phyloP scores from a whole-genome alignment of 2,113 vertebrate genomes.

The Callipepla squamata region DNA sequence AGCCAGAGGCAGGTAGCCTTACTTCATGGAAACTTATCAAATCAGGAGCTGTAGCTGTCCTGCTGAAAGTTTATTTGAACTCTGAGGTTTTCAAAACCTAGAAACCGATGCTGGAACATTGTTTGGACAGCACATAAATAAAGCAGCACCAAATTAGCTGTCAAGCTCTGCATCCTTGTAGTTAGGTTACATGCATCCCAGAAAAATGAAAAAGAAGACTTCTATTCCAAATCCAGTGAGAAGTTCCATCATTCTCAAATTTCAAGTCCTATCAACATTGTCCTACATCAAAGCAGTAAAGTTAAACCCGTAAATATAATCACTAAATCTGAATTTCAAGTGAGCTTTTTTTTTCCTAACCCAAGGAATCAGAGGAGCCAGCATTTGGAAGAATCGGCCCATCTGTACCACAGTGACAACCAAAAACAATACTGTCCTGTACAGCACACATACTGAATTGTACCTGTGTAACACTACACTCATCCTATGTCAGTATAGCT shows the following conservation, averaged over 20 bases:
- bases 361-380: background rate
- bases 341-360: background rate
- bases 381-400: background rate
- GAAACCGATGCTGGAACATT: constrained; percentile 40
- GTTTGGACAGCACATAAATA: background rate
- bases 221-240: background rate
- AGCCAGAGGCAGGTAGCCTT: background rate
- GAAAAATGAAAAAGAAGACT: background rate
- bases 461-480: background rate
- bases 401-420: too few species aligned
- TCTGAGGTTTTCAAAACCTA: constrained; percentile 35
- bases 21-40: background rate
- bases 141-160: background rate
- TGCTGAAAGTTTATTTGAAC: background rate
- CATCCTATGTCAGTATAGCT: background rate
- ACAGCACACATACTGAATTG: background rate
- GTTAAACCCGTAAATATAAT: background rate
- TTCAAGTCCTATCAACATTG: background rate
- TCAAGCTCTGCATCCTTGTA: background rate
- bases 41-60: constrained; percentile 1
- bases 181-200: background rate
- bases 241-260: background rate
- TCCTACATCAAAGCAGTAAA: background rate
- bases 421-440: too few species aligned
- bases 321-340: background rate